Base-by-base conservation (phyloP, 1,140 invertebrate genomes). In the Drosophila serrata region DNA sequence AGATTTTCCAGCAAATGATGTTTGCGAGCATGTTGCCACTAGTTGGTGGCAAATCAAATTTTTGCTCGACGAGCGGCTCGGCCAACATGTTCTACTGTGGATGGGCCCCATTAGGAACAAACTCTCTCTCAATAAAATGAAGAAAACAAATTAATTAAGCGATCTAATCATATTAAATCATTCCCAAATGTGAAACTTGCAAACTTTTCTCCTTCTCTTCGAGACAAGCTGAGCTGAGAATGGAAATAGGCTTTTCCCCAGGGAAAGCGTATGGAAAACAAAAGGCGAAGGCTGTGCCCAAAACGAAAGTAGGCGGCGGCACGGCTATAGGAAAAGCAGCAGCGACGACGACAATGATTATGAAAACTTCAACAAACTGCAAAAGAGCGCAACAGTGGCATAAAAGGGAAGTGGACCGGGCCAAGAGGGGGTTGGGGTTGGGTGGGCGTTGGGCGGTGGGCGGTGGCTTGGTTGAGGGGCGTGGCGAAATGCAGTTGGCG, bases 331-430 rank as follows among this genome's bases (percentile, higher is more conserved):
- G 45, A 77, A 46, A 60, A 51, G 48, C 69, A 53, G 48, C 46
- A 53, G 37, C 75, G 27, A 53, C 75, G 43, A 78, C 81, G 82
- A 82, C 82, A 82, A 87, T 87, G 82, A 87, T 87, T 87, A 88
- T 87, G 82, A 87, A 87, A 87, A 87, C 82, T 87, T 88, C 84
- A 87, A 77, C 84, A 76, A 87, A 87, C 84, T 87, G 84, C 72
- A 87, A 87, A 87, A 87, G 82, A 87, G 82, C 82, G 82, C 82
- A 86, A 84, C 81, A 84, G 81, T 72, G 75, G 78, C 78, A 56
- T 39, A 35, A 45, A 69, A 69, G 40, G 48, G 67, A 70, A 46
- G 49, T 70, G 63, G 68, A 45, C 31, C 64, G 65, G 64, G 31
- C 64, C 27, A 68, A 56, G 67, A 22, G 27, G 39, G 46, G 67